Evolutionary conservation across 2,888 invertebrate genomes (phyloP).

Genomic region (Sesamia inferens): DNA sequence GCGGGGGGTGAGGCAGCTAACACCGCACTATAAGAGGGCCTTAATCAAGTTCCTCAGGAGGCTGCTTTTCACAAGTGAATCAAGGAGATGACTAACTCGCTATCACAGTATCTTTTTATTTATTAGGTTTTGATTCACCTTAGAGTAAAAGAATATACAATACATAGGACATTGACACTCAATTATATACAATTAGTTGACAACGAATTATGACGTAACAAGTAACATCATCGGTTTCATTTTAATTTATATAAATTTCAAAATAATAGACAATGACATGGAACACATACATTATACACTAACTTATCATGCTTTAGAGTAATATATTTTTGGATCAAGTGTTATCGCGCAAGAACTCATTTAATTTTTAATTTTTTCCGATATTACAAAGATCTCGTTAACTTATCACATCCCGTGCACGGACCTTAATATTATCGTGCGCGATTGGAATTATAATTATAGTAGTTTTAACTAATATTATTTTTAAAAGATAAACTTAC

Average conservation of each 20-base stretch:
- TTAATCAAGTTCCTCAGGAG: conserved; percentile 16
- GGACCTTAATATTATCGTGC: background rate
- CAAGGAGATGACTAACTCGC: conserved; percentile 11
- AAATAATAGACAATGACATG: conserved; percentile 7
- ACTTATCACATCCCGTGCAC: conserved; percentile 25
- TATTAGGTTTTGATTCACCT: conserved; percentile 5
- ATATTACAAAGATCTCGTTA: conserved; percentile 43
- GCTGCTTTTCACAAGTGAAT: conserved; percentile 20
- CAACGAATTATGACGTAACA: conserved; percentile 6
- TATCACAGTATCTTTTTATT: conserved; percentile 28
- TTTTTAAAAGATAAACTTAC: conserved; percentile 12
- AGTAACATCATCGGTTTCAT: background rate
- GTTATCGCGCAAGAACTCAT: conserved; percentile 35
- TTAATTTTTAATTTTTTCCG: conserved; percentile 11
- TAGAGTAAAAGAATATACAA: background rate
- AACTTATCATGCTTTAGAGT: conserved; percentile 29
- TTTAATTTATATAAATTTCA: conserved; percentile 19
- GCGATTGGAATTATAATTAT: background rate
- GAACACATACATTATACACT: conserved; percentile 5
- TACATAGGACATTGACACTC: conserved; percentile 14
- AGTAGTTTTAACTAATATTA: conserved; percentile 14
- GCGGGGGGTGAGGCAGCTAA: too few relatives aligned
- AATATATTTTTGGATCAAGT: conserved; percentile 40
- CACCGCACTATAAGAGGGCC: too few relatives aligned
- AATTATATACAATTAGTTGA: background rate